Conservation (phyloP, 30 jellyfish, hydroid and myxozoan species). For the Catostylus mosaicus region DNA sequence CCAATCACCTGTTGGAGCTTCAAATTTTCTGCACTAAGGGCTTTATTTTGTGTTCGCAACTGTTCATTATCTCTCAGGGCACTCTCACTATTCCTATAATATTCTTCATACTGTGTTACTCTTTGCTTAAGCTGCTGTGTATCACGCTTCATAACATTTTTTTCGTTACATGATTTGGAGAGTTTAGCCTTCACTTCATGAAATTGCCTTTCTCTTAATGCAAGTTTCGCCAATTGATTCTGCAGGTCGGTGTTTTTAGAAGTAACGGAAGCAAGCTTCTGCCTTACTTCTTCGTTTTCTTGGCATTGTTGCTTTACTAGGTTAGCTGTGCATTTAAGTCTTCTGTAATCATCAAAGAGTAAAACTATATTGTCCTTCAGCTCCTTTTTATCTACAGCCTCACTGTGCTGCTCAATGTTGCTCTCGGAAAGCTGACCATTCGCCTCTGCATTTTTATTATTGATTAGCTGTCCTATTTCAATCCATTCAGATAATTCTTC, state of each 20-base stretch:
- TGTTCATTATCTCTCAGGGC: neutral
- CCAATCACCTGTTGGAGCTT: neutral
- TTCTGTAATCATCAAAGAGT: neutral
- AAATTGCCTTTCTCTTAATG: slow-evolving; percentile 4
- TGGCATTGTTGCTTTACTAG: neutral
- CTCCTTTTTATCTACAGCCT: neutral
- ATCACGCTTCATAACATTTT: neutral
- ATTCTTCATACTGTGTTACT: neutral
- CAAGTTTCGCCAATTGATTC: neutral
- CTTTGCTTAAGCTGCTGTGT: neutral
- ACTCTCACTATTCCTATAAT: neutral
- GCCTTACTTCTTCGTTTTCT: neutral
- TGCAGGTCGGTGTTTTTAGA: neutral
- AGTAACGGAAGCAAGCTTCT: neutral
- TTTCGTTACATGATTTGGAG: neutral
- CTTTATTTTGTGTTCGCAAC: neutral
- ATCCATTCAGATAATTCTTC: neutral
- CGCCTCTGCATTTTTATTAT: neutral
- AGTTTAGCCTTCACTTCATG: neutral
- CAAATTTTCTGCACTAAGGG: neutral
- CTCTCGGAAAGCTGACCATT: neutral
- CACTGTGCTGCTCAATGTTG: neutral
- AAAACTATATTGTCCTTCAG: neutral
- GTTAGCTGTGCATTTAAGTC: slow-evolving; percentile 7
- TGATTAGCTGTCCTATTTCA: neutral